Base-by-base conservation (phyloP, 2,113 vertebrate species). In the Osmerus mordax region DNA sequence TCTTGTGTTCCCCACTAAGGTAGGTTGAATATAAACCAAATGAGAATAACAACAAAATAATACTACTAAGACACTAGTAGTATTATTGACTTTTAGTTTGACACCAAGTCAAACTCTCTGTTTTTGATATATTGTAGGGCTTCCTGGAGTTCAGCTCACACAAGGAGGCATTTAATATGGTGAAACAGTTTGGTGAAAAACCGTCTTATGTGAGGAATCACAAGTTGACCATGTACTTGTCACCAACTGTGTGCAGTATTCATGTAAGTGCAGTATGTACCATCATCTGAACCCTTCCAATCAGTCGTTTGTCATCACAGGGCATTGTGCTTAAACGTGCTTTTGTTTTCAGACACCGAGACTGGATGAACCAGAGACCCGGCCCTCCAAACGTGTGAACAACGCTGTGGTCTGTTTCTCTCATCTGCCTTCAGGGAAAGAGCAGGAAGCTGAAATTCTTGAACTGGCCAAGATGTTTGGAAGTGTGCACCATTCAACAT, bases 61-160 rank as follows among this genome's bases (percentile, higher is more conserved):
- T 47, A 2, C 41, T 11, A 47, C 9, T 9, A 21, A 21, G 21
- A 21, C 21, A 21, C 21, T 21, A 21, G 21, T 21, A 21, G 21
- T 21, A 21, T 21, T 21, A 21, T 21, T 21, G 21, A 21, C 21
- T 21, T 21, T 21, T 21, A 21, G 21, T 21, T 21, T 21, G 21
- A 47, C 9, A 11, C 41, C 2, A 47, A 47, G 7, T 47, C 41
- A 11, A 47, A 47, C 41, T 62, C 59, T 51, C 14, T 73, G 18
- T 62, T 15, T 67, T 6, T 36, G 4, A 23, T 56, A 15, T n/a
- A 14, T 71, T 67, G 23, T 52, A 85, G 83, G 83, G 83, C 3
- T 85, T 85, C 67, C 61, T 85, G 71, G 83, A 85, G 69, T 83
- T 85, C 60, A 77, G 53, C 61, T 70, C 81, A 23, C 78, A 83